Evolutionary conservation across 2,888 invertebrate species (phyloP), one percentile per base, ranked within the genome.

Genomic region (Pyrocoelia pectoralis): DNA sequence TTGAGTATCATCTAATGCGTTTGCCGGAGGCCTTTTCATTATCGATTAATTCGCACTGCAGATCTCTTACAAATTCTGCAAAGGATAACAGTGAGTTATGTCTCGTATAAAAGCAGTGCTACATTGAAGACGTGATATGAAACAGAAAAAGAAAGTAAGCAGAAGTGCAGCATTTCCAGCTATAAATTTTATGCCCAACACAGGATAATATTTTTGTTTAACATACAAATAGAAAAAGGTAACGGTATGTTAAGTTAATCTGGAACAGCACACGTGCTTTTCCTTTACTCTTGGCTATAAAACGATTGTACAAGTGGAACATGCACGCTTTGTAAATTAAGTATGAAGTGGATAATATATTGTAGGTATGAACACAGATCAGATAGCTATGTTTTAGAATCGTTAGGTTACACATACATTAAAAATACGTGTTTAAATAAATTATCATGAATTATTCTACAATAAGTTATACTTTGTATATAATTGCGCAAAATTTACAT

Each of bases 281-380:
- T 38, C 48, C 38, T 38, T 48, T 49, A 56, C 55, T 56, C 56
- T 49, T 17, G 48, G 49, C 56, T 48, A 48, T 56, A 56, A 55
- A 55, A 41, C 43, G 43, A 46, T 28, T 55, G 28, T 46, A 5
- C 46, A 55, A 56, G 56, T 56, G 56, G 56, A 18, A 56, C 56
- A 56, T 56, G 56, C 33, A 48, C 56, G 56, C 40, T 56, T 56
- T 33, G 33, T 56, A 48, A 48, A 56, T 56, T 56, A 18, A 50
- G 56, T 48, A 56, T 56, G 56, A 56, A 56, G 33, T 56, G 49
- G 33, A 56, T 56, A 48, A 56, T 56, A 48, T 52, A 51, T 24
- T 52, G 38, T 17, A 2, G 33, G 10, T 33, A 19, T 49, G 19
- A 12, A n/a, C 13, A 49, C 24, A 49, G 24, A 49, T 49, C 43